A percentile compares a stretch with the other conserved stretches of the same genome.
Evolutionary conservation across 2,888 invertebrate genomes (phyloP).

Genomic region (Tachystola acroxantha): DNA sequence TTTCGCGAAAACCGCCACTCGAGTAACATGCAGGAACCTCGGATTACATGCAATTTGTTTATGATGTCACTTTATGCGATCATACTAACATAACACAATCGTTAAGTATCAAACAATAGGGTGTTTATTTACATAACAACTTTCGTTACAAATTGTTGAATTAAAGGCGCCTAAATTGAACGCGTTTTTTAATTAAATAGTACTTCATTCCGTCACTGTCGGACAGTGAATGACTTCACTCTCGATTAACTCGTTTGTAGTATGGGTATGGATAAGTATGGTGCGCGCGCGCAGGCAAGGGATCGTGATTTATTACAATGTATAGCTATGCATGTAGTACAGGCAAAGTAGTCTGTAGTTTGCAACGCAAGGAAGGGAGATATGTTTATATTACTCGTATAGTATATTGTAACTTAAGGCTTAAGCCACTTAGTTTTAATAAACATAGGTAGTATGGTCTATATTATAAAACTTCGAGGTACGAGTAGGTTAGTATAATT

Average conservation of each 20-base stretch:
- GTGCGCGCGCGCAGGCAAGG: neutral
- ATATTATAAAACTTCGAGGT: no score
- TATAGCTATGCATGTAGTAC: neutral
- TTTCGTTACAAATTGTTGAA: slow-evolving; percentile 24
- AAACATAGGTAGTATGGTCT: no score
- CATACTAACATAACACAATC: slow-evolving; percentile 34
- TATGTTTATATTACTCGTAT: no score
- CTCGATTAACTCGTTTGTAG: slow-evolving; percentile 1
- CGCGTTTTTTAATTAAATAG: no score
- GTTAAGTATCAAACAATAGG: slow-evolving; percentile 48
- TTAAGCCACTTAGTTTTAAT: no score
- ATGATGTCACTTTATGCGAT: slow-evolving; percentile 43
- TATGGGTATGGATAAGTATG: neutral
- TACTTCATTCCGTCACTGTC: neutral
- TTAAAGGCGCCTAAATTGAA: neutral
- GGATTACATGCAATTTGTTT: slow-evolving; percentile 35
- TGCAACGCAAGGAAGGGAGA: no score
- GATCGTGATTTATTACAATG: neutral
- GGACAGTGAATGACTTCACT: slow-evolving; percentile 1
- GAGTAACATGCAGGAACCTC: slow-evolving; percentile 57
- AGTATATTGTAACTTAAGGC: no score
- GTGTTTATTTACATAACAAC: slow-evolving; percentile 49
- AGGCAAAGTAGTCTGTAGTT: no score
- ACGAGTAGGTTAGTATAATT: no score
- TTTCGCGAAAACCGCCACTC: slow-evolving; percentile 25